Conservation (phyloP, 2,113 vertebrate genomes). For the Xenopus borealis region DNA sequence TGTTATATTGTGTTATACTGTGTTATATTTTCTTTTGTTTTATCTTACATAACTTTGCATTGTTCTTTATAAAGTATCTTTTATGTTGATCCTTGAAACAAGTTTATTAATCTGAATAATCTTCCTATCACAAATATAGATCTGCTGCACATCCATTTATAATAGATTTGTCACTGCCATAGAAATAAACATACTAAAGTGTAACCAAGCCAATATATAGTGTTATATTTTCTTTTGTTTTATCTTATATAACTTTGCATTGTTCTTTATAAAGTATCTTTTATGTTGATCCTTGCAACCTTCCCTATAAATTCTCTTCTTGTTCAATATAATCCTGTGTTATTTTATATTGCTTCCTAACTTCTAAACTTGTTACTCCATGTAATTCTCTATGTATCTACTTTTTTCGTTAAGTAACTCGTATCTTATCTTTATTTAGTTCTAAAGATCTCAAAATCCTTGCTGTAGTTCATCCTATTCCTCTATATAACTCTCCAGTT, state of each 20-base stretch:
- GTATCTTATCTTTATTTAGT: no score
- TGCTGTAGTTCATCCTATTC: not conserved
- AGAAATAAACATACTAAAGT: not conserved
- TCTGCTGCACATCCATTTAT: not conserved
- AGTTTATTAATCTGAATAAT: constrained; percentile 38
- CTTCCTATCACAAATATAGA: constrained; percentile 3
- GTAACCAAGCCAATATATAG: not conserved
- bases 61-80: no score
- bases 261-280: no score
- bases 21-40: no score
- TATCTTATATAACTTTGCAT: not conserved
- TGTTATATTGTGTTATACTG: not conserved
- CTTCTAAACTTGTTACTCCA: not conserved
- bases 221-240: not conserved
- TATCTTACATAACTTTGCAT: not conserved
- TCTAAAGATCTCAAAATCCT: no score
- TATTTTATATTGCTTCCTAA: not conserved
- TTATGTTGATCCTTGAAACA: constrained; percentile 7
- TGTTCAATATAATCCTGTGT: not conserved
- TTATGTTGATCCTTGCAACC: constrained; percentile 2
- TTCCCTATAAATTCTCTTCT: no score
- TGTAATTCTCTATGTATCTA: not conserved
- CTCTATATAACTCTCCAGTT: no score
- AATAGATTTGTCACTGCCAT: not conserved
- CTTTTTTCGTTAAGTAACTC: no score